phyloP scores from a whole-genome alignment of 2,797 vertebrate species.

The Amblyopsis hoosieri region DNA sequence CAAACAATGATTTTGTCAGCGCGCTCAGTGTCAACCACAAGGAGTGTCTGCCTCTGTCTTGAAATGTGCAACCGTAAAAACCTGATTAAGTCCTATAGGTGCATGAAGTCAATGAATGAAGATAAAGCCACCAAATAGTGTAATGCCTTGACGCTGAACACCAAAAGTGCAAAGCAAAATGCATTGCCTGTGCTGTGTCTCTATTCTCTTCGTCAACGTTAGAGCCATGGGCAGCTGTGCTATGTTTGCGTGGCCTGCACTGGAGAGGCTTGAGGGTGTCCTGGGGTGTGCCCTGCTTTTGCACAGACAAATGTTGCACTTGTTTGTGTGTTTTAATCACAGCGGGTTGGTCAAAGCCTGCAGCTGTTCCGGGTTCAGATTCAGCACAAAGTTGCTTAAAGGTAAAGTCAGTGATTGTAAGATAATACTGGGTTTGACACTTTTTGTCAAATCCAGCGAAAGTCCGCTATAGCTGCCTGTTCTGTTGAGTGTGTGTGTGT shows the following conservation, averaged over 20 bases:
- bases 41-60: too few relatives aligned
- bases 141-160: constrained; percentile 30
- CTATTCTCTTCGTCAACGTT: constrained; percentile 33
- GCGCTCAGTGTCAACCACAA: too few relatives aligned
- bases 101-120: constrained; percentile 14
- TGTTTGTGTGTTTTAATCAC: constrained; percentile 82
- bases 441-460: too few relatives aligned
- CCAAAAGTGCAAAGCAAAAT: constrained; percentile 44
- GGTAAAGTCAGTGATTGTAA: too few relatives aligned
- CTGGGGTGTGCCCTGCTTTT: constrained; percentile 68
- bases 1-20: too few relatives aligned
- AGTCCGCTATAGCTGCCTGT: too few relatives aligned
- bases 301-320: constrained; percentile 61
- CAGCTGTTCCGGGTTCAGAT: constrained; percentile 76
- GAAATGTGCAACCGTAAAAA: too few relatives aligned
- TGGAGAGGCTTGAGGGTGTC: constrained; percentile 61
- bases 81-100: background rate
- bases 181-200: background rate
- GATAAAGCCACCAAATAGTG: constrained; percentile 14
- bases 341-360: constrained; percentile 66
- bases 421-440: too few relatives aligned
- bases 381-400: constrained; percentile 58
- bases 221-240: constrained; percentile 76
- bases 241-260: constrained; percentile 75
- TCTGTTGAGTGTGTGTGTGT: too few relatives aligned